These are phyloP conservation scores for Corythornis cristatus DNA, from an alignment of 2,113 vertebrate genomes.

Conservation along the genomic window DNA sequence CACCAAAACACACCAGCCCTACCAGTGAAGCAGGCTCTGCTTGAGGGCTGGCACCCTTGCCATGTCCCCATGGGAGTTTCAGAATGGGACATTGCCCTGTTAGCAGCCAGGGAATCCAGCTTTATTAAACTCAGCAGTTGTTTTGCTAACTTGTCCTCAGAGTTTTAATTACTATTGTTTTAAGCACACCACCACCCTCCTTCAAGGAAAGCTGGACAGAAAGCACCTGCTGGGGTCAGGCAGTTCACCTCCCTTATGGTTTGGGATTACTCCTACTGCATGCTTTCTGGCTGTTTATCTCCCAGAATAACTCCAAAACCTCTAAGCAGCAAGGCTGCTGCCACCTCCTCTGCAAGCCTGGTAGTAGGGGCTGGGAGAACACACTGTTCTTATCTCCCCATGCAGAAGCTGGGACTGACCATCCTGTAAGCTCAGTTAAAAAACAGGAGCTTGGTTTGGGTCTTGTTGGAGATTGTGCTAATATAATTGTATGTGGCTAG, in stretches of 20 bases:
- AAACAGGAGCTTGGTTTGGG: background rate
- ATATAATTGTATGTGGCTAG: background rate
- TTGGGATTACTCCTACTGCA: background rate
- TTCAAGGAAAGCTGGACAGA: background rate
- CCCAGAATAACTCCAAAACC: background rate
- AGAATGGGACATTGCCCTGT: background rate
- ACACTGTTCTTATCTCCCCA: background rate
- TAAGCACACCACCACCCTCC: background rate
- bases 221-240: conserved; percentile 56
- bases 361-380: background rate
- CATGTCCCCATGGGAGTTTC: accelerated
- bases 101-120: background rate
- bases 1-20: background rate
- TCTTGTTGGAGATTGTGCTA: background rate
- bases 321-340: background rate
- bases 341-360: background rate
- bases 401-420: background rate
- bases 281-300: background rate
- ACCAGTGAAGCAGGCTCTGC: background rate
- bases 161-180: conserved; percentile 47
- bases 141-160: conserved; percentile 40
- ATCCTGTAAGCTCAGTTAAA: background rate
- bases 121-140: conserved; percentile 26
- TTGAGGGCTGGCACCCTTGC: background rate
- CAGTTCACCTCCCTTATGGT: background rate